These are phyloP conservation scores for Trissolcus japonicus DNA, from an alignment of 2,888 invertebrate genomes.

Conservation along the genomic window DNA sequence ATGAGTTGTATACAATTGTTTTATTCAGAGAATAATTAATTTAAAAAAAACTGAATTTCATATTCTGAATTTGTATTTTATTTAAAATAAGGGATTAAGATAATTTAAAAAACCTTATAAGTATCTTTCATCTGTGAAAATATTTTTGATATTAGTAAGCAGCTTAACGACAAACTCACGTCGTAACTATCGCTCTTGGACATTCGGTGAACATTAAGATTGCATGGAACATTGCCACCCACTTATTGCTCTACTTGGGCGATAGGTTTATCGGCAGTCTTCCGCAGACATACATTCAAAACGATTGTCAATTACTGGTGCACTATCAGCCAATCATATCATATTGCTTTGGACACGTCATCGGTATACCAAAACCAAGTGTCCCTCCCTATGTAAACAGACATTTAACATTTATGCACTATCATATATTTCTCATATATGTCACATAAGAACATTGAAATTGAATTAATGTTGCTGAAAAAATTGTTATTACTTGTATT, in stretches of 20 bases:
- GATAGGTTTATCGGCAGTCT: slow-evolving; percentile 52
- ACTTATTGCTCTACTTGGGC: slow-evolving; percentile 53
- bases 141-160: slow-evolving; percentile 55
- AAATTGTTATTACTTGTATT: too few relatives aligned
- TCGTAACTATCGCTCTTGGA: slow-evolving; percentile 47
- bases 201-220: slow-evolving; percentile 60
- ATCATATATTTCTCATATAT: slow-evolving; percentile 38
- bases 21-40: too few relatives aligned
- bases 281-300: slow-evolving; percentile 49
- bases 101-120: slow-evolving; percentile 43
- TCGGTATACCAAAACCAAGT: slow-evolving; percentile 29
- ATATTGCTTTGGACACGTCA: slow-evolving; percentile 36
- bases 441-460: too few relatives aligned
- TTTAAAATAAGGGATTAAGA: too few relatives aligned
- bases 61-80: too few relatives aligned
- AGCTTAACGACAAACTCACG: not conserved
- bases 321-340: slow-evolving; percentile 41
- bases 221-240: slow-evolving; percentile 57
- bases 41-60: too few relatives aligned
- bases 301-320: slow-evolving; percentile 46
- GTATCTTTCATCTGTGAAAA: slow-evolving; percentile 53
- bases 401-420: too few relatives aligned
- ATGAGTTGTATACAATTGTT: too few relatives aligned
- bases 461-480: too few relatives aligned
- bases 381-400: too few relatives aligned